These are phyloP conservation scores for Aspidiotus destructor DNA, from an alignment of 2,888 invertebrate genomes.

Conservation along the genomic window DNA sequence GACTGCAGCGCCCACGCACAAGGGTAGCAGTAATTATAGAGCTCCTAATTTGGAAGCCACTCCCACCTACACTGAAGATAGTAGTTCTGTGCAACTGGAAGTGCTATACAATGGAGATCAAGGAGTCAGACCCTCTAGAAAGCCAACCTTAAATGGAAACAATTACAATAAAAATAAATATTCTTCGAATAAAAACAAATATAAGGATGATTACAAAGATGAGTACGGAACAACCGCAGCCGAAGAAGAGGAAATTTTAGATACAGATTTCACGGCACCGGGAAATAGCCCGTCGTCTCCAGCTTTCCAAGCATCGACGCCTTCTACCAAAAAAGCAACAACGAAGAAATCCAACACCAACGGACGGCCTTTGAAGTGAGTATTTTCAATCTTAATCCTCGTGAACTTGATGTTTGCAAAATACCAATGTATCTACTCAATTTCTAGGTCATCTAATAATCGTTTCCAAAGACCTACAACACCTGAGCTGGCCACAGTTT, in stretches of 20 bases:
- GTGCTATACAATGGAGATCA: constrained; percentile 31
- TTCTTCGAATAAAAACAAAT: constrained; percentile 39
- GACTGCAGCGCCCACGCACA: constrained; percentile 58
- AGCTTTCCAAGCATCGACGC: constrained; percentile 14
- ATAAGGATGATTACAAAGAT: constrained; percentile 38
- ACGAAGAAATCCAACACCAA: constrained; percentile 37
- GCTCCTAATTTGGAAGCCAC: constrained; percentile 55
- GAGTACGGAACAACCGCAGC: constrained; percentile 40
- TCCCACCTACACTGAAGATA: constrained; percentile 52
- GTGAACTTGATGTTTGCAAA: neutral
- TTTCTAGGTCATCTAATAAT: constrained; percentile 37
- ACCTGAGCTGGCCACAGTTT: constrained; percentile 55
- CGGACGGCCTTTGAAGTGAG: constrained; percentile 32
- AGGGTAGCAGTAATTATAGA: constrained; percentile 44
- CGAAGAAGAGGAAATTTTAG: constrained; percentile 35
- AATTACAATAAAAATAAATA: constrained; percentile 31
- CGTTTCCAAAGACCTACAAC: constrained; percentile 45
- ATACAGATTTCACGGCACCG: constrained; percentile 34
- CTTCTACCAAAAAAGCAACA: constrained; percentile 34
- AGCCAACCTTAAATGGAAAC: constrained; percentile 41
- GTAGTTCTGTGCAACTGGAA: constrained; percentile 47
- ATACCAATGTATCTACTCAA: neutral
- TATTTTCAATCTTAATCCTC: neutral
- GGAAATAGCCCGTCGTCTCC: constrained; percentile 26
- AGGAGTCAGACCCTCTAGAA: constrained; percentile 43